Evolutionary conservation across 2,113 vertebrate species (phyloP), one percentile per base, ranked within the genome.

Genomic region (Mionectes macconnelli): DNA sequence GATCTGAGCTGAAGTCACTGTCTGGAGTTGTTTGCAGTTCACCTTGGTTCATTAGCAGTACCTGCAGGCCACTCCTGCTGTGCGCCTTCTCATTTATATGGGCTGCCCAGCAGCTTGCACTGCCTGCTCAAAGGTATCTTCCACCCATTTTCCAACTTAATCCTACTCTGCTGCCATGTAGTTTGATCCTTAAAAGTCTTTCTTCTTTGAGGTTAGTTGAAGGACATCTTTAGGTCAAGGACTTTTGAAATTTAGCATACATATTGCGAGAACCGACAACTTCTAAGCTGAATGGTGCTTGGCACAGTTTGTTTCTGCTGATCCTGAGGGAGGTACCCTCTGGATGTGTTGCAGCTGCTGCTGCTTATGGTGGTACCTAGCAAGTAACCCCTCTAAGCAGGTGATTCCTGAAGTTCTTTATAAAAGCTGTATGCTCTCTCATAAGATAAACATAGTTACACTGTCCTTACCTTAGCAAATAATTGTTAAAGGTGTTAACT

Each of bases 221-320:
- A 72, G 66, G 45, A 44, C 18, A 56, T 53, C 12, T 23, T 78
- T 25, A 75, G 35, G 60, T 76, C 21, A 76, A 68, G 16, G 6
- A 21, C 37, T 84, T 85, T 33, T 72, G 42, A 82, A 85, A 53
- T 88, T 67, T 44, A 55, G 15, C 18, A 15, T 35, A 14, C 10
- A 3, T 35, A 49, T 22, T 4, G 0, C 11, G 28, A n/a, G 2
- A 13, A 20, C 33, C 40, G 33, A 22, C n/a, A 68, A 3, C 16
- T 87, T 69, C 45, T 66, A 56, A 91, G 31, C 9, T 19, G 5
- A 55, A 30, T 47, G 17, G 10, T 68, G 8, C 24, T 84, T 33
- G 42, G 30, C 19, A 49, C 9, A 47, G 45, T 25, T 60, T 40
- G 10, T 14, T 80, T 87, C 24, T 56, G 14, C 50, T 69, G 24